Base-by-base conservation (phyloP, 2,113 vertebrate species). In the Perccottus glenii region DNA sequence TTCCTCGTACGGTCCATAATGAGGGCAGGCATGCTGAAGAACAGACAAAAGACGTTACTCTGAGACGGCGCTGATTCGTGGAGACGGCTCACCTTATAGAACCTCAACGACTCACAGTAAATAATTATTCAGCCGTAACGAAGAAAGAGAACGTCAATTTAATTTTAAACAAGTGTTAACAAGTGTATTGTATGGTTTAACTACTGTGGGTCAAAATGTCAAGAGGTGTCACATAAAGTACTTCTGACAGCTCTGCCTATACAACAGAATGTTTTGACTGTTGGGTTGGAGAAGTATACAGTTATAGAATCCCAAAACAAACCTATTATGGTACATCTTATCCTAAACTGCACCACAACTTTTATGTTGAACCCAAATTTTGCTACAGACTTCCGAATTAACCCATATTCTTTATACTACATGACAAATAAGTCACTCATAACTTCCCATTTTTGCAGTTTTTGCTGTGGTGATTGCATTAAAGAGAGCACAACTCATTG, bases 11-110 rank as follows among this genome's bases (percentile, higher is more conserved):
- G 19, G 19, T 1, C 19, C 38, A 75, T 82, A 90, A 89, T 90
- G 88, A 83, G 87, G 72, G 75, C 89, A 87, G 77, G 69, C 88
- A 85, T 77, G 85, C 86, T 81, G 82, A 90, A 85, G 81, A 49
- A 35, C 33, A 47, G 69, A 85, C 80, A 79, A 83, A 73, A 60
- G 40, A 36, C 3, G 43, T 73, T 67, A 50, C 65, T 66, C 55
- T 9, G 35, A 45, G 49, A 64, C 36, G 2, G 44, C 11, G 35
- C n/a, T 77, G 77, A 84, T 76, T 45, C 10, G 66, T 68, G 65
- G 64, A 71, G 75, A 77, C 75, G 79, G 64, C 63, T 80, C 36
- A 69, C 38, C 51, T 69, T 42, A 56, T 62, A 38, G 61, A 81
- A 49, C 40, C 45, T 62, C 44, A 4, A 6, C 52, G 8, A 1